Percentiles rank a stretch among this genome's conserved stretches.
phyloP scores from a whole-genome alignment of 2,888 invertebrate genomes.

The Drosophila nigricruria region DNA sequence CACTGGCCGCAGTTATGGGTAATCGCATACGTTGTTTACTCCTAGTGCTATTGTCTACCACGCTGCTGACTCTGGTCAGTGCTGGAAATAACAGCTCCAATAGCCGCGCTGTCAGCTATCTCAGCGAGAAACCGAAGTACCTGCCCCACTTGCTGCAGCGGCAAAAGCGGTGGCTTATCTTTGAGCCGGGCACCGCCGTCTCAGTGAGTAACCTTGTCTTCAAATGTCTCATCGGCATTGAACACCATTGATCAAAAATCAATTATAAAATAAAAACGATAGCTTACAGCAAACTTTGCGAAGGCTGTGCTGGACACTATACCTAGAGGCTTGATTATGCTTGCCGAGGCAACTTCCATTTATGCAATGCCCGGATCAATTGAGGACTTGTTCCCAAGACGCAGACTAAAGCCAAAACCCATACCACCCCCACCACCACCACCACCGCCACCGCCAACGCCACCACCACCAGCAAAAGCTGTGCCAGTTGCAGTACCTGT shows the following conservation, averaged over 20 bases:
- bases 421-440: conserved; percentile 44
- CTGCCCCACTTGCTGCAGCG: conserved; percentile 61
- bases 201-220: conserved; percentile 74
- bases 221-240: too few relatives aligned
- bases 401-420: conserved; percentile 28
- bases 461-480: conserved; percentile 35
- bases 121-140: conserved; percentile 40
- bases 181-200: conserved; percentile 75
- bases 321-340: conserved; percentile 75
- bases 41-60: conserved; percentile 12
- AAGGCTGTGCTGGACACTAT: conserved; percentile 72
- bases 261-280: too few relatives aligned
- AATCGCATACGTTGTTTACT: conserved; percentile 20
- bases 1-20: conserved; percentile 42
- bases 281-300: conserved; percentile 70
- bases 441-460: conserved; percentile 41
- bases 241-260: too few relatives aligned
- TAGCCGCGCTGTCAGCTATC: conserved; percentile 46
- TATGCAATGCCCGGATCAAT: conserved; percentile 77
- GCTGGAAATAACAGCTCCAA: conserved; percentile 19
- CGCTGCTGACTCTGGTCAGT: conserved; percentile 18
- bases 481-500: conserved; percentile 2
- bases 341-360: conserved; percentile 72
- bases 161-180: conserved; percentile 79
- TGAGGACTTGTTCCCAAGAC: conserved; percentile 58